These are phyloP conservation scores for Drosophila hamatofila DNA, from an alignment of 2,888 invertebrate species.

Conservation along the genomic window DNA sequence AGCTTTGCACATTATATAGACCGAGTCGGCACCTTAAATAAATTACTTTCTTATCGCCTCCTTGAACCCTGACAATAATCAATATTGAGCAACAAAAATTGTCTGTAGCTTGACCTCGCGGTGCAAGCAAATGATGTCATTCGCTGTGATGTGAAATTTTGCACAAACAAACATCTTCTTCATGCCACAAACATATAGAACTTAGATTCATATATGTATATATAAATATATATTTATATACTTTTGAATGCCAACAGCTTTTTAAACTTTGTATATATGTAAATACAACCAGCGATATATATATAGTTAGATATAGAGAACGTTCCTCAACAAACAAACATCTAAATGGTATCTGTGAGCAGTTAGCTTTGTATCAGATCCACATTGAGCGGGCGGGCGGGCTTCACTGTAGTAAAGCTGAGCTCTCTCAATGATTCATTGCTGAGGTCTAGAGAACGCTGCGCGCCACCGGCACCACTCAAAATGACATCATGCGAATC, in stretches of 20 bases:
- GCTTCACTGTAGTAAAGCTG: slow-evolving; percentile 6
- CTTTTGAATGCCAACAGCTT: slow-evolving; percentile 21
- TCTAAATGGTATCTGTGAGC: neutral
- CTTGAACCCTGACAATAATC: slow-evolving; percentile 68
- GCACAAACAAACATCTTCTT: slow-evolving; percentile 1
- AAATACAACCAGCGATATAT: neutral
- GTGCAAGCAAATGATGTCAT: slow-evolving; percentile 70
- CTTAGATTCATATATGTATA: neutral
- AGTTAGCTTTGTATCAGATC: slow-evolving; percentile 1
- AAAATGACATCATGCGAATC: slow-evolving; percentile 70
- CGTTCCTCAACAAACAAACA: neutral
- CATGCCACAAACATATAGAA: slow-evolving; percentile 27
- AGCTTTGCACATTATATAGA: neutral
- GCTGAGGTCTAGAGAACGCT: slow-evolving; percentile 31
- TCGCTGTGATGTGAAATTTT: slow-evolving; percentile 29
- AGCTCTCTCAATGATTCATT: slow-evolving; percentile 28
- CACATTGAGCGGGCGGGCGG: neutral
- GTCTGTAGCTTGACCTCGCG: slow-evolving; percentile 45
- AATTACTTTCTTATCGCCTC: slow-evolving; percentile 21
- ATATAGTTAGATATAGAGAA: neutral
- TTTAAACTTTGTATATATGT: slow-evolving; percentile 1
- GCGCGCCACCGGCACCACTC: slow-evolving; percentile 23
- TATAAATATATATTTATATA: neutral
- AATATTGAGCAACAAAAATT: slow-evolving; percentile 40
- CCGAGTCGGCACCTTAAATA: neutral